phyloP scores from a whole-genome alignment of 2,797 vertebrate species.

The Vultur gryphus region DNA sequence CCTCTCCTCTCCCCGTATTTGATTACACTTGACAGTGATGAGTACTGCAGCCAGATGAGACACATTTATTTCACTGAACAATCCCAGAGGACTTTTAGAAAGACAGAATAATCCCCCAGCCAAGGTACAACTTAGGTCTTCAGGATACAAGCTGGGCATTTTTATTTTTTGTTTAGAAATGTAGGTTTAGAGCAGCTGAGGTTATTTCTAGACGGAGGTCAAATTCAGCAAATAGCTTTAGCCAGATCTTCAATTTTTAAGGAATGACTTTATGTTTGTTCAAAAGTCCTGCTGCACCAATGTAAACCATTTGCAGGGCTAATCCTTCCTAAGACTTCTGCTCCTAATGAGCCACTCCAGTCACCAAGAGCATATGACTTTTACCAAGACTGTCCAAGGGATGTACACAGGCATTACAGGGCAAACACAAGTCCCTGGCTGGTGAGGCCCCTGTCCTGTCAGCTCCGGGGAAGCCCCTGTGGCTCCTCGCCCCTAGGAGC shows the following conservation, averaged over 20 bases:
- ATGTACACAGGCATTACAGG: not conserved
- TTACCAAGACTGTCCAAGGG: not conserved
- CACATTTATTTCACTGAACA: not conserved
- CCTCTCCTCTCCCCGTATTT: not conserved
- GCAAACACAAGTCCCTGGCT: not conserved
- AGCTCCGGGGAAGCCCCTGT: not conserved
- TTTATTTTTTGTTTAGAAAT: not conserved
- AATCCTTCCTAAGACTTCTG: not conserved
- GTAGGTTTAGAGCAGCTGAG: not conserved
- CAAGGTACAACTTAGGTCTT: not conserved
- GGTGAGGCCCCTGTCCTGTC: not conserved
- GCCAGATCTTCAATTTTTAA: not conserved
- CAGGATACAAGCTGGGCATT: not conserved
- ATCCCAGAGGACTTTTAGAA: not conserved
- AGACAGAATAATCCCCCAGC: not conserved
- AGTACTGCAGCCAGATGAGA: conserved; percentile 17
- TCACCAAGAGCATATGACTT: fast-evolving
- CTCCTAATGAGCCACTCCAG: not conserved
- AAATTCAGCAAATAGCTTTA: not conserved
- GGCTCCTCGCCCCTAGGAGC: not conserved
- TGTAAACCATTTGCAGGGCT: not conserved
- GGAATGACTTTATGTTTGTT: not conserved
- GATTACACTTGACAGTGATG: conserved; percentile 26
- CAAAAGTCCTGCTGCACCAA: not conserved
- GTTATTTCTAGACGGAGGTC: not conserved